Percentiles rank a stretch among this genome's conserved stretches.
Conservation (phyloP, 2,797 vertebrate species). For the Denticeps clupeoides region DNA sequence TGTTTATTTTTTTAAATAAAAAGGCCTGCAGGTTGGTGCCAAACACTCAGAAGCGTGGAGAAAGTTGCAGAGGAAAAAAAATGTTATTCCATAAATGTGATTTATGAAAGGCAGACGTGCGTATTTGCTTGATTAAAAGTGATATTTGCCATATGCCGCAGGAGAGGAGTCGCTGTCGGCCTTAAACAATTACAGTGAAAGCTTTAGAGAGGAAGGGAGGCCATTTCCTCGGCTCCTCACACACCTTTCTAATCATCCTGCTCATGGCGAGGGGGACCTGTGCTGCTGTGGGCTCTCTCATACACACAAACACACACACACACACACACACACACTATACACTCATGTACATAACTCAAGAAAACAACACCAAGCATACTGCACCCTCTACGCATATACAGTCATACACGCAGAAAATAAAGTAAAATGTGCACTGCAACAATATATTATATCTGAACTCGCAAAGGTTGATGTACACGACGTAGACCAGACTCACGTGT, state of each 20-base stretch:
- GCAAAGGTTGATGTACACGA: no score
- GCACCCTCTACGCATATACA: no score
- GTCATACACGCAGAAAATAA: no score
- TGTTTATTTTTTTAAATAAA: no score
- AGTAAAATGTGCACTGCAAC: no score
- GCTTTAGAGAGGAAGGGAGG: conserved; percentile 27
- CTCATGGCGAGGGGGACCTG: background rate
- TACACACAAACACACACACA: background rate
- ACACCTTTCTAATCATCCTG: conserved; percentile 16
- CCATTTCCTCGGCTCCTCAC: conserved; percentile 28
- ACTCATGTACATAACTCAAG: background rate
- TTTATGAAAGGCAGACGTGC: conserved; percentile 32
- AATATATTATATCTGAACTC: no score
- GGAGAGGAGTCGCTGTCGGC: conserved; percentile 25
- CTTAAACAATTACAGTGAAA: conserved; percentile 38
- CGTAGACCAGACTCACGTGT: no score
- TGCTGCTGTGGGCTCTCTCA: background rate
- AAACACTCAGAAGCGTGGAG: conserved; percentile 10
- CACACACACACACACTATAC: background rate
- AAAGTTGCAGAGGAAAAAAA: conserved; percentile 17
- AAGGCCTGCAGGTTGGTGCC: background rate
- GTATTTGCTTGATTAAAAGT: conserved; percentile 34
- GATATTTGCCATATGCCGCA: conserved; percentile 35
- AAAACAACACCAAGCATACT: no score
- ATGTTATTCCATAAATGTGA: conserved; percentile 22